These are phyloP conservation scores for Nomada fucata DNA, from an alignment of 2,888 invertebrate species.

Conservation along the genomic window DNA sequence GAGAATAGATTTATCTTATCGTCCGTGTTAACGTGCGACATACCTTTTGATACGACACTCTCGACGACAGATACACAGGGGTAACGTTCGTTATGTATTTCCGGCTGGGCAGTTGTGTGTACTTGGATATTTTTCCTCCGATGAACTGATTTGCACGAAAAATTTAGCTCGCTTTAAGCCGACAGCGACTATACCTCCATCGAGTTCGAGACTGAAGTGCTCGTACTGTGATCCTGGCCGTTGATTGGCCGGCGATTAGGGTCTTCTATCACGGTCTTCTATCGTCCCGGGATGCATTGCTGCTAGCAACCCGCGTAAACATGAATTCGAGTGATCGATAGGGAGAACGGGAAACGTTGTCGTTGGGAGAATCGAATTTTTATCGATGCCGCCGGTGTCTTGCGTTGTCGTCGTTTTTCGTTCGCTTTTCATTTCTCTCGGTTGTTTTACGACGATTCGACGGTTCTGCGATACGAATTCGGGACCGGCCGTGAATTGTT, in stretches of 20 bases:
- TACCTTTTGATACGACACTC: slow-evolving; percentile 76
- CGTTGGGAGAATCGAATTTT: too few species aligned
- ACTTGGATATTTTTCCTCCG: slow-evolving; percentile 35
- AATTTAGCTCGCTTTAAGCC: slow-evolving; percentile 74
- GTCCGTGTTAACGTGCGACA: slow-evolving; percentile 58
- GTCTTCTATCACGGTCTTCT: slow-evolving; percentile 85
- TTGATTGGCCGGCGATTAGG: slow-evolving; percentile 82
- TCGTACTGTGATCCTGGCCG: slow-evolving; percentile 70
- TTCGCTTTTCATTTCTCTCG: too few species aligned
- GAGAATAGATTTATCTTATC: slow-evolving; percentile 47
- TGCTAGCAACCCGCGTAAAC: slow-evolving; percentile 73
- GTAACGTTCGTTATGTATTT: slow-evolving; percentile 44
- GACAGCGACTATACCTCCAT: slow-evolving; percentile 79
- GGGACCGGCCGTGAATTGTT: too few species aligned
- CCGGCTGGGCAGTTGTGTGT: slow-evolving; percentile 29
- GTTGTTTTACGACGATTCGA: too few species aligned
- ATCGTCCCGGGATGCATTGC: slow-evolving; percentile 82
- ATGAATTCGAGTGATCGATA: slow-evolving; percentile 62
- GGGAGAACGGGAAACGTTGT: background rate
- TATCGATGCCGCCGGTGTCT: too few species aligned
- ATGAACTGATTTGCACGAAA: slow-evolving; percentile 70
- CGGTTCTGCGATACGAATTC: too few species aligned
- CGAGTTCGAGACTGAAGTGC: slow-evolving; percentile 81
- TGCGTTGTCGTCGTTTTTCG: too few species aligned
- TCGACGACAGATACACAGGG: slow-evolving; percentile 65